Conservation (phyloP, 35 echinoderm and acorn worm species). For the Amphiura filiformis region DNA sequence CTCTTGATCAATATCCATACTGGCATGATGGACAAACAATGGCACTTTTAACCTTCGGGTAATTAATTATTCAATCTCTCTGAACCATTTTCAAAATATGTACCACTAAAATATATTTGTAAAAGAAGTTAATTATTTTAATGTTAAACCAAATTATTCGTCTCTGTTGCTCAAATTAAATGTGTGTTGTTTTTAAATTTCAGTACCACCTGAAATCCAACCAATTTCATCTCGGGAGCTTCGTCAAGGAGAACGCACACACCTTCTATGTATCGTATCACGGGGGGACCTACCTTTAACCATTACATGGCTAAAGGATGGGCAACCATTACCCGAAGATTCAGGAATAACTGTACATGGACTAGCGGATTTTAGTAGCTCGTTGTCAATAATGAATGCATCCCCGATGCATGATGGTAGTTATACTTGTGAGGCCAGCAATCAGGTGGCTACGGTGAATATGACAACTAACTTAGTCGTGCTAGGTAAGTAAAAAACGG, state of each 20-base stretch:
- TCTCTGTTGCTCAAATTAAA: too few relatives aligned
- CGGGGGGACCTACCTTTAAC: slow-evolving; percentile 74
- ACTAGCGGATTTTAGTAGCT: slow-evolving; percentile 10
- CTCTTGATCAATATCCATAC: too few relatives aligned
- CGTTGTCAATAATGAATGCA: slow-evolving; percentile 58
- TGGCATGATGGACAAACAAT: too few relatives aligned
- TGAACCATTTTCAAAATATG: too few relatives aligned
- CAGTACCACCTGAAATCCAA: slow-evolving; percentile 69
- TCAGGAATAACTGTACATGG: slow-evolving; percentile 37
- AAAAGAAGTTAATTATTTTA: too few relatives aligned
- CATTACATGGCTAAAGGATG: slow-evolving; percentile 92
- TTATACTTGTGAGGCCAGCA: slow-evolving; percentile 87
- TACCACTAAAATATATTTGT: too few relatives aligned
- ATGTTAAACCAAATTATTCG: too few relatives aligned
- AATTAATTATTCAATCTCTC: too few relatives aligned
- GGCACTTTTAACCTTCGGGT: too few relatives aligned
- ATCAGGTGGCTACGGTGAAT: slow-evolving; percentile 72
- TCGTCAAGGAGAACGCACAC: slow-evolving; percentile 71
- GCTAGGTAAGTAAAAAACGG: slow-evolving; percentile 59
- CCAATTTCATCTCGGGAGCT: slow-evolving; percentile 18
- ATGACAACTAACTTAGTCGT: slow-evolving; percentile 80
- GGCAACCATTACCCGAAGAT: slow-evolving; percentile 55
- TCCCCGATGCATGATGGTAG: slow-evolving; percentile 78
- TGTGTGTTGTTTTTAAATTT: too few relatives aligned
- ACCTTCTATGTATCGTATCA: slow-evolving; percentile 60